Evolutionary conservation across 2,888 invertebrate genomes (phyloP), one percentile per base, ranked within the genome.

Genomic region (Petrolisthes manimaculis): DNA sequence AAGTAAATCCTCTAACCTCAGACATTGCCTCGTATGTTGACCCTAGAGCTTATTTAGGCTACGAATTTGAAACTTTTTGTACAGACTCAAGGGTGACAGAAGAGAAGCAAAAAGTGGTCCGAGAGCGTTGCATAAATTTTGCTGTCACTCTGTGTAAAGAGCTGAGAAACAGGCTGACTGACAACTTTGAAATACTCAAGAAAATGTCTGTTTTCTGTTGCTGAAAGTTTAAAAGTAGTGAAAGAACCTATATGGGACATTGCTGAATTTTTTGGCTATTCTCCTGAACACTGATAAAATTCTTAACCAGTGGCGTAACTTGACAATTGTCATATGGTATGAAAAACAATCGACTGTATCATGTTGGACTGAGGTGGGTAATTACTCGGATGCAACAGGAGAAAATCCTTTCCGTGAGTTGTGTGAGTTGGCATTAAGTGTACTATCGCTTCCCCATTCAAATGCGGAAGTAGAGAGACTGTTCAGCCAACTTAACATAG

Each of bases 301-400:
- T 55, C 55, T 55, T 9, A 80, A 61, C 55, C 80, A 56, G 4
- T 80, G 80, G 80, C 80, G 55, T 5, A 80, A 55, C 24, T 24
- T 80, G 54, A 56, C 80, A 80, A 21, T 80, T n/a, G 56, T 56
- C 0, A 54, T 4, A 3, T 80, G 56, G 80, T n/a, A 55, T n/a
- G 80, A 56, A 80, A 80, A 18, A n/a, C 5, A 14, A 14, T 54
- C 80, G 3, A 61, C 80, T 37, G 21, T 5, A 18, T 55, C 54
- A 61, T 61, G 3, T 8, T 80, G 80, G 80, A 80, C 55, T 6
- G 80, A 80, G n/a, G 80, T 80, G 55, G n/a, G n/a, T n/a, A 54
- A 1, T 21, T 80, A 80, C 80, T 18, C 5, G n/a, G 80, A 80
- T 54, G 54, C 80, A 55, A 21, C 55, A 12, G 80, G 56, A 18